Conservation (phyloP, 2,888 invertebrate species). For the Scelioninae gen. 1 region DNA sequence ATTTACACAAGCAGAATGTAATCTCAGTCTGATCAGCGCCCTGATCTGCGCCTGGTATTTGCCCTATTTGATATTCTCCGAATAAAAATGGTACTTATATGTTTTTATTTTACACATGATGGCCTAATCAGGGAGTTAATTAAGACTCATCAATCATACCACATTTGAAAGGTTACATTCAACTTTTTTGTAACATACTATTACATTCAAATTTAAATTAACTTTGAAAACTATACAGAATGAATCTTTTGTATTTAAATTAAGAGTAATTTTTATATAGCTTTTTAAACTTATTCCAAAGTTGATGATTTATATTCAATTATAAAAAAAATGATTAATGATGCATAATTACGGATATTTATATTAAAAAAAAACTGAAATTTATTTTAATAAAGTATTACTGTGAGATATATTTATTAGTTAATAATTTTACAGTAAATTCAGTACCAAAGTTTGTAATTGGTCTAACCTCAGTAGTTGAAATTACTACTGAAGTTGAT, state of each 20-base stretch:
- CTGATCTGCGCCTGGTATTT: constrained; percentile 42
- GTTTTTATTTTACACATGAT: constrained; percentile 25
- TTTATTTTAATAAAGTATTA: not conserved
- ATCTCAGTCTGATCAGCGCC: constrained; percentile 24
- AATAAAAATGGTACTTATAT: constrained; percentile 29
- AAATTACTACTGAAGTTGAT: constrained; percentile 17
- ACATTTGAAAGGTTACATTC: no score
- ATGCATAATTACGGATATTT: no score
- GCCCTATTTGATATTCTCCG: constrained; percentile 40
- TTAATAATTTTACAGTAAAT: constrained; percentile 7
- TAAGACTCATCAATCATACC: no score
- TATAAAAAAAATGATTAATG: no score
- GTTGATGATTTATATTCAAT: no score
- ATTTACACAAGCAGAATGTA: not conserved
- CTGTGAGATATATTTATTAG: constrained; percentile 8
- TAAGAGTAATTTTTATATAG: no score
- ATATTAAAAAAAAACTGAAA: no score
- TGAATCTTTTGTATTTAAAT: no score
- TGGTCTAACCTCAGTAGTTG: constrained; percentile 1
- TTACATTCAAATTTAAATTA: no score
- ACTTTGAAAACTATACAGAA: no score
- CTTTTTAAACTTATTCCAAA: no score
- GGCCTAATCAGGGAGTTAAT: constrained; percentile 12
- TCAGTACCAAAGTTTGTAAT: constrained; percentile 7
- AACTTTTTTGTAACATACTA: no score